Base-by-base conservation (phyloP, 2,113 vertebrate species). In the Periophthalmodon schlosseri region DNA sequence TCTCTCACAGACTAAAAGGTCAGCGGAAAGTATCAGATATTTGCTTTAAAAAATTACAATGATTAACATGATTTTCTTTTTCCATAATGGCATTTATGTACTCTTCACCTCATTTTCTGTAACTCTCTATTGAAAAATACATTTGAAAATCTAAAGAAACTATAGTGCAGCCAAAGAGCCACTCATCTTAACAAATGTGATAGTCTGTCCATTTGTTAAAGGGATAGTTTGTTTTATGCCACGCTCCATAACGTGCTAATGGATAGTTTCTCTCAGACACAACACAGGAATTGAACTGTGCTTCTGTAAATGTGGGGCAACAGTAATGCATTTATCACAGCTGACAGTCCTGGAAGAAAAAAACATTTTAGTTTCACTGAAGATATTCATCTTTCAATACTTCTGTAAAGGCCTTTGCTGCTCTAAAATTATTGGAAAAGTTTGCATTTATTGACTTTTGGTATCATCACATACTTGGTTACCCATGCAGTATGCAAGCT, bases 181-280 rank as follows among this genome's bases (percentile, higher is more conserved):
- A 63, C 60, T 61, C 58, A 34, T 63, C 60, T 63, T 15, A 18
- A 34, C 60, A 63, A 34, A 63, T 63, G 60, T 63, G 28, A 34
- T 34, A 34, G 57, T 60, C 57, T 60, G 57, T 60, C 60, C 60
- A 34, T 63, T 63, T 63, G 60, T 63, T 63, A 63, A 63, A 63
- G 28, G 60, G 60, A 60, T 28, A 63, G 60, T 63, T 63, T 63
- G 60, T 63, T 63, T 18, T 18, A 63, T 63, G 60, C 34, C 60
- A 63, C 60, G 28, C 60, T 63, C 60, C 60, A 33, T 63, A 63
- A 63, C 28, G 28, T 63, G 28, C 60, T 63, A 63, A 63, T 63
- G 60, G 60, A 63, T 63, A 63, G 60, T 63, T 63, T 34, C 60
- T 34, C 28, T 63, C 60, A 63, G 28, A 63, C 60, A 34, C 60